Conservation (phyloP, 2,113 vertebrate species). For the Gorsachius goisagi region DNA sequence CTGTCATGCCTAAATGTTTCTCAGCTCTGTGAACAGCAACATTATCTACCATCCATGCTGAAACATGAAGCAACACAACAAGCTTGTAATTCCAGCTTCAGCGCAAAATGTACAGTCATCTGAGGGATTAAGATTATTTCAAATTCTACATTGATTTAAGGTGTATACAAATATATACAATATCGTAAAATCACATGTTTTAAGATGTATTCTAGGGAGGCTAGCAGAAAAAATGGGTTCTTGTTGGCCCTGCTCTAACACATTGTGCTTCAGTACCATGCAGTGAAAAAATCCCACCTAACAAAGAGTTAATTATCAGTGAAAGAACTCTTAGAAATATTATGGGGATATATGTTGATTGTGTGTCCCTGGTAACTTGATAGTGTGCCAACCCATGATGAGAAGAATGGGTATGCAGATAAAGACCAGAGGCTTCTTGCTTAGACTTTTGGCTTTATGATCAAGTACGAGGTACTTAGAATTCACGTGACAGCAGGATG, state of each 20-base stretch:
- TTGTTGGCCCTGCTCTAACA: not conserved
- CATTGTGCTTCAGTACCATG: not conserved
- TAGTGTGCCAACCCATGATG: not conserved
- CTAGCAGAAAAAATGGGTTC: not conserved
- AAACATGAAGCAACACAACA: not conserved
- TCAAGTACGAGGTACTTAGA: not conserved
- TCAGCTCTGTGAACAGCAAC: not conserved
- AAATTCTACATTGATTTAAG: not conserved
- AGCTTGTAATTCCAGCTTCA: not conserved
- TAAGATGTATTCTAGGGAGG: not conserved
- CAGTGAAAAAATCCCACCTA: not conserved
- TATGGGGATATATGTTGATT: not conserved
- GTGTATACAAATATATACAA: not conserved
- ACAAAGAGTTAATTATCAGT: not conserved
- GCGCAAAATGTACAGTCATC: not conserved
- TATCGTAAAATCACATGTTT: not conserved
- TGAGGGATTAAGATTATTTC: not conserved
- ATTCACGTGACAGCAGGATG: not conserved
- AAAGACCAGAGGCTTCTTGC: not conserved
- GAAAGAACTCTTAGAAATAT: not conserved
- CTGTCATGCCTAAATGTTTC: not conserved
- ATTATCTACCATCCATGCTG: not conserved
- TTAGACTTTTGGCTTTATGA: not conserved
- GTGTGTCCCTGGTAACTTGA: conserved; percentile 13
- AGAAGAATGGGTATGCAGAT: not conserved